A percentile compares a stretch with the other conserved stretches of the same genome.
phyloP scores from a whole-genome alignment of 1,140 invertebrate genomes.

The Bombus vancouverensis region DNA sequence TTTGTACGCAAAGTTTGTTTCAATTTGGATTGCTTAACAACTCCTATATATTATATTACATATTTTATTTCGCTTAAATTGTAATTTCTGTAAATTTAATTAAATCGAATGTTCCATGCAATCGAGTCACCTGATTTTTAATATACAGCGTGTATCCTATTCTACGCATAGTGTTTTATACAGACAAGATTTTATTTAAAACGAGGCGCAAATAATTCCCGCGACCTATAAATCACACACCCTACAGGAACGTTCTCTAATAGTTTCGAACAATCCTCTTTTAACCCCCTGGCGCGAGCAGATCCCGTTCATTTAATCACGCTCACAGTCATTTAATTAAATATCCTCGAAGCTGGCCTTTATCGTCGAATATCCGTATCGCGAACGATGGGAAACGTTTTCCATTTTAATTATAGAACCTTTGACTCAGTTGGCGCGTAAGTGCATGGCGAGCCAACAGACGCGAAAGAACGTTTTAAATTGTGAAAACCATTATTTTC shows the following conservation, averaged over 20 bases:
- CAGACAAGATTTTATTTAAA: neutral
- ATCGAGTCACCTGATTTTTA: neutral
- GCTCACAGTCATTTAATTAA: constrained; percentile 27
- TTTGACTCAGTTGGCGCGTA: neutral
- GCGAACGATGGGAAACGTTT: constrained; percentile 2
- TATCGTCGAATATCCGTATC: neutral
- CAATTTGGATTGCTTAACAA: neutral
- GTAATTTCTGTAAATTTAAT: neutral
- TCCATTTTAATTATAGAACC: constrained; percentile 33
- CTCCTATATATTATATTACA: neutral
- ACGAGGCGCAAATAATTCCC: neutral
- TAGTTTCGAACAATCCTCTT: neutral
- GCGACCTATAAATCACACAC: neutral
- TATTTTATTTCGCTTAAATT: neutral
- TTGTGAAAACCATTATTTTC: constrained; percentile 9
- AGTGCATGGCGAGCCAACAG: neutral
- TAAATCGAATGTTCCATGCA: neutral
- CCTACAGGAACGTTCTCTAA: neutral
- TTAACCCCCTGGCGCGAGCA: neutral
- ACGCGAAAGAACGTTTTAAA: neutral
- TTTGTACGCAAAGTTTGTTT: neutral
- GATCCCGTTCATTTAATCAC: neutral
- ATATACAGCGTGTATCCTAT: neutral
- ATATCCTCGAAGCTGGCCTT: neutral
- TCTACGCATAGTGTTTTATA: neutral